Base-by-base conservation (phyloP, 2,113 vertebrate genomes). In the Acanthisitta chloris region DNA sequence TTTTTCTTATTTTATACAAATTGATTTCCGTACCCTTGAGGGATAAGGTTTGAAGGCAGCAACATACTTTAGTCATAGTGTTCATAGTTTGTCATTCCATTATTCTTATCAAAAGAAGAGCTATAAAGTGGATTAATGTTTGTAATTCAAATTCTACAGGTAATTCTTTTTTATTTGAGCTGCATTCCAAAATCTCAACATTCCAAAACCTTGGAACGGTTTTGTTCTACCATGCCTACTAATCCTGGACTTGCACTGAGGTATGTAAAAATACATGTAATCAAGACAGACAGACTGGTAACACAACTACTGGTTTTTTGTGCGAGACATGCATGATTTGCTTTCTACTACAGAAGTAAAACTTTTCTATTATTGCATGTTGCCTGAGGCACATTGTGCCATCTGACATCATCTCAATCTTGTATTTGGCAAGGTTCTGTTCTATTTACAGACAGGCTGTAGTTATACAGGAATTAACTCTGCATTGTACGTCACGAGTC, bases 231-330 rank as follows among this genome's bases (percentile, higher is more conserved):
- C 71, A 99, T 99, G 99, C 99, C 99, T 94, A 97, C 97, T 97
- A 99, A 99, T 98, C 97, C 98, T 36, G 98, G 98, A 91, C 99
- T 99, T 97, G 98, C 98, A 93, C 97, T 99, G 93, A 99, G 99
- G 99, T 99, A 98, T 92, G 97, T 86, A 77, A 84, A 93, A 88
- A 33, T 29, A 61, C n/a, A 38, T 70, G 8, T 34, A 80, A 46
- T 88, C 31, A 69, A 70, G 62, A 46, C 45, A 62, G 81, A 49
- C 42, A 38, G 31, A 16, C 4, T 1, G 29, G 57, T 95, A 77
- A 24, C 15, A 3, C 28, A 73, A 45, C 26, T 69, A 3, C 31
- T 69, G 14, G 14, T 1, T 33, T 92, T 79, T 59, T 81, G 38
- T 93, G 49, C 25, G 46, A 82, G 43, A 42, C 9, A 4, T 43